phyloP scores from a whole-genome alignment of 2,888 invertebrate species.

The Rhogogaster chlorosoma region DNA sequence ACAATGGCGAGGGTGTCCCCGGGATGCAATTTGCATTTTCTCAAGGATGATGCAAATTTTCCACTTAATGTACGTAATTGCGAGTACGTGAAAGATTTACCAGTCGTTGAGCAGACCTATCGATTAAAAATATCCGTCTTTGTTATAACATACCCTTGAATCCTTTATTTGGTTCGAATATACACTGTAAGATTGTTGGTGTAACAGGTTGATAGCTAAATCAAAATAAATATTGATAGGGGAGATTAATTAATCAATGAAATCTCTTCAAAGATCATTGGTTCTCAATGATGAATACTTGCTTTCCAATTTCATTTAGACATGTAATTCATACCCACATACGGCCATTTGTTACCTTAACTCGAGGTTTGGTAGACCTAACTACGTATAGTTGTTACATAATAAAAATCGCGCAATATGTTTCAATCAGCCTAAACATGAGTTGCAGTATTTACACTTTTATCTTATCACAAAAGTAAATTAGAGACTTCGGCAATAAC shows the following conservation, averaged over 20 bases:
- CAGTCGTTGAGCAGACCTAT: constrained; percentile 67
- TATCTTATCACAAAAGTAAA: too few species aligned
- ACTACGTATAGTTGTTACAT: neutral
- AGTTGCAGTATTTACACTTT: neutral
- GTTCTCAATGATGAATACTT: neutral
- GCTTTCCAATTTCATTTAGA: neutral
- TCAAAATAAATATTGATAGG: neutral
- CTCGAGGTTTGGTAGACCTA: neutral
- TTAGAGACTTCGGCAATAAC: neutral
- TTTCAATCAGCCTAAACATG: neutral
- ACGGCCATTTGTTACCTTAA: neutral
- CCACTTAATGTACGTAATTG: constrained; percentile 63
- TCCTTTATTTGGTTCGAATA: too few species aligned
- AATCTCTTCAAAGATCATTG: neutral
- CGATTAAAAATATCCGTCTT: constrained; percentile 11
- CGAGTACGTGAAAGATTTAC: constrained; percentile 69
- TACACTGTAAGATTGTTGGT: neutral
- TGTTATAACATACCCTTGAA: neutral
- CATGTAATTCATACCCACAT: neutral
- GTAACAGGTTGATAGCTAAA: neutral
- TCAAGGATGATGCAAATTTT: constrained; percentile 68
- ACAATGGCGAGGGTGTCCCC: constrained; percentile 71
- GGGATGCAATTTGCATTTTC: constrained; percentile 66
- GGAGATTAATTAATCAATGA: neutral
- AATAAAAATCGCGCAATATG: neutral